Conservation (phyloP, 2,888 invertebrate genomes). For the Drosophila testacea region DNA sequence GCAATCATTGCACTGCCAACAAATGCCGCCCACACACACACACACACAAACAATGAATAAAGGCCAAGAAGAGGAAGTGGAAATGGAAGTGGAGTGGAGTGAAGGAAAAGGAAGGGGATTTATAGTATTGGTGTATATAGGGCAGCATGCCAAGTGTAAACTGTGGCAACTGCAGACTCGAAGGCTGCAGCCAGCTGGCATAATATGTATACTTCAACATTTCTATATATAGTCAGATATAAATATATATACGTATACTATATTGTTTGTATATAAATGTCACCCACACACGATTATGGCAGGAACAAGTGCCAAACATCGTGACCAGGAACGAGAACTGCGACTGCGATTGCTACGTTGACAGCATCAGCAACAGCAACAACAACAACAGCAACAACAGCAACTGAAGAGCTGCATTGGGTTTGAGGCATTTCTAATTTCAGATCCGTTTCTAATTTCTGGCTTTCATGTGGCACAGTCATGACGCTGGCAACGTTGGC, state of each 20-base stretch:
- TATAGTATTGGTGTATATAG: constrained; percentile 53
- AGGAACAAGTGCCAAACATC: constrained; percentile 67
- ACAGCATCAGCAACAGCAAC: constrained; percentile 24
- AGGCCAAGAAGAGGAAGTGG: not conserved
- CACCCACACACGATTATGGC: constrained; percentile 35
- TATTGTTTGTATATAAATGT: constrained; percentile 30
- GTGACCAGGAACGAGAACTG: constrained; percentile 34
- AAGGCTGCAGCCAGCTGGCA: constrained; percentile 43
- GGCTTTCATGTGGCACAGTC: constrained; percentile 75
- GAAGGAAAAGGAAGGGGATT: not conserved
- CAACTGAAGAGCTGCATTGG: constrained; percentile 38
- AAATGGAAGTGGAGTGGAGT: not conserved
- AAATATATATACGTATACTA: constrained; percentile 1
- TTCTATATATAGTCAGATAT: constrained; percentile 18
- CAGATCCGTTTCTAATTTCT: constrained; percentile 80
- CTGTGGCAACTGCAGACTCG: constrained; percentile 49
- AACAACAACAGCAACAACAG: constrained; percentile 15
- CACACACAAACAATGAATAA: not conserved
- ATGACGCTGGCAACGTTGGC: constrained; percentile 29
- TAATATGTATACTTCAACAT: constrained; percentile 21
- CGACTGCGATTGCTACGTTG: constrained; percentile 8
- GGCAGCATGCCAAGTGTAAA: constrained; percentile 76
- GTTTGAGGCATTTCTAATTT: constrained; percentile 79
- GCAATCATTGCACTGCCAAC: constrained; percentile 67
- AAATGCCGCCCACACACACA: constrained; percentile 67